Conservation (phyloP, 2,797 vertebrate species). For the Bucorvus abyssinicus region DNA sequence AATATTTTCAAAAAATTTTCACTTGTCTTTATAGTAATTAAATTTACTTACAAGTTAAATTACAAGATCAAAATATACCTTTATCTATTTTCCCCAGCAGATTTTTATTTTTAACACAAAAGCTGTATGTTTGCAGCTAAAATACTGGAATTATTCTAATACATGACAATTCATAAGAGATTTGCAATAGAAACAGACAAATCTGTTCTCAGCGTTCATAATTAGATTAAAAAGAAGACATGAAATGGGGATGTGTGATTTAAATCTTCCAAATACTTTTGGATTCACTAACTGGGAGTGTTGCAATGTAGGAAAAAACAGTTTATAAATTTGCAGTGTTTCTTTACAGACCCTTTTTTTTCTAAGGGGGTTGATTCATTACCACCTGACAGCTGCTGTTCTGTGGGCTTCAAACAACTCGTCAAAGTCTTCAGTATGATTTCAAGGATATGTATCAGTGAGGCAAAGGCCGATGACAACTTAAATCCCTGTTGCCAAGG, state of each 20-base stretch:
- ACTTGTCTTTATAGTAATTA: background rate
- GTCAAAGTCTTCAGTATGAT: background rate
- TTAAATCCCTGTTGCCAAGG: background rate
- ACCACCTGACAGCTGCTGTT: background rate
- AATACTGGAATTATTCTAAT: background rate
- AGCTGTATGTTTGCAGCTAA: background rate
- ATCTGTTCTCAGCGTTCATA: background rate
- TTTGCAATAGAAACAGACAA: background rate
- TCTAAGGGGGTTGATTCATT: background rate
- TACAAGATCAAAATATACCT: background rate
- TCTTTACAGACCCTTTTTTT: background rate
- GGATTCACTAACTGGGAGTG: background rate
- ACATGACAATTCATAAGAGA: background rate
- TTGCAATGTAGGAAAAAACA: background rate
- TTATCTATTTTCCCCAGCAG: background rate
- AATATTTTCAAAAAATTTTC: background rate
- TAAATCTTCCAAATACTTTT: background rate
- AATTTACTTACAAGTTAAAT: background rate
- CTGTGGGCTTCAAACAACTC: background rate
- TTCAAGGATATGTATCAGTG: background rate
- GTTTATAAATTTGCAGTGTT: background rate
- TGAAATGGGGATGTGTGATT: background rate
- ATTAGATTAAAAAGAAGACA: background rate
- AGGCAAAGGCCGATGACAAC: background rate
- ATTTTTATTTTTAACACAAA: background rate